Base-by-base conservation (phyloP, 2,888 invertebrate genomes). In the Hedya salicella region DNA sequence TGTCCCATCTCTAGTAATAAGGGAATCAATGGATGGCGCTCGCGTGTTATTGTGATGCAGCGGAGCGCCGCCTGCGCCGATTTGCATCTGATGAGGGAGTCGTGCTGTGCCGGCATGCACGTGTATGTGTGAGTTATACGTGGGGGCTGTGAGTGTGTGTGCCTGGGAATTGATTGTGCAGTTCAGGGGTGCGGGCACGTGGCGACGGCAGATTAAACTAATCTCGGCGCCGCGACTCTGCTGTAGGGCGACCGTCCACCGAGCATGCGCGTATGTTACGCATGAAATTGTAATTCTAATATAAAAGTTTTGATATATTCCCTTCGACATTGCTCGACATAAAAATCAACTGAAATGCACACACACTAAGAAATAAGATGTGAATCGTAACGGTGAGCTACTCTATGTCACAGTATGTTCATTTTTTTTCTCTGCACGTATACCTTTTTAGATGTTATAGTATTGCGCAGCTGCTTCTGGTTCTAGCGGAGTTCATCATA, bases 151-250 rank as follows among this genome's bases (percentile, higher is more conserved):
- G n/a, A n/a, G n/a, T n/a, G 46, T 5, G 32, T 49, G 50, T 32
- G 30, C 11, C 30, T 8, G 57, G 57, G 46, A 46, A 57, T 57
- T 57, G 57, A 57, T 57, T 57, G 57, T 57, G 57, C 57, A 56
- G 25, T n/a, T 19, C 44, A 19, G 9, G 56, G 56, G 52, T 14
- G 25, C 25, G 8, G 25, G 62, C 61, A 25, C 67, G 67, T 67
- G 54, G 48, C 48, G 40, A 54, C 67, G 62, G 30, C 68, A 61
- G 36, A 59, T 68, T 68, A 61, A 63, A 69, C 71, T 69, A 72
- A 72, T 70, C 69, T 66, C 66, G 25, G 39, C 50, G 44, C 53
- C 16, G 8, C 17, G 19, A 21, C 6, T 30, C 48, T 9, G 0
- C 19, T 4, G 3, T 3, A 30, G 44, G 56, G 44, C 30, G 11